phyloP scores from a whole-genome alignment of 2,113 vertebrate species.

The Stigmatopora nigra region DNA sequence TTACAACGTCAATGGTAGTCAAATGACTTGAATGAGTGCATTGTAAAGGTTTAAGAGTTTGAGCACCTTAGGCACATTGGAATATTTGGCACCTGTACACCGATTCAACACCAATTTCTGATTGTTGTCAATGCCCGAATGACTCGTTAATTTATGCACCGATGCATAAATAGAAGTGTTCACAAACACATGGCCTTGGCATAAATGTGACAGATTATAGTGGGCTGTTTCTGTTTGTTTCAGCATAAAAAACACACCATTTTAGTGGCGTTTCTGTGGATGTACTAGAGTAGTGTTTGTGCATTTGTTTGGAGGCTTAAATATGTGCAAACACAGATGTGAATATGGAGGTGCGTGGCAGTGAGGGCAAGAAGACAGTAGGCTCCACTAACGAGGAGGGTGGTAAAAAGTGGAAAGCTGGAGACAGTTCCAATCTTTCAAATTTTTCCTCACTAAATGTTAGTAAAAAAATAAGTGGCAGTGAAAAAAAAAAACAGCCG shows the following conservation, averaged over 20 bases:
- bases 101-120: conserved; percentile 13
- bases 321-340: conserved; percentile 22
- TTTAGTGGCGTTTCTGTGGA: conserved; percentile 12
- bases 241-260: conserved; percentile 25
- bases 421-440: conserved; percentile 42
- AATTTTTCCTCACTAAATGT: conserved; percentile 38
- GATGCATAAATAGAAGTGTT: conserved; percentile 7
- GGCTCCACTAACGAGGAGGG: conserved; percentile 27
- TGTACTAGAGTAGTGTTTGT: conserved; percentile 28
- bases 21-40: neutral
- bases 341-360: conserved; percentile 25
- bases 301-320: conserved; percentile 24
- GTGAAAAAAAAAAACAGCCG: conserved; percentile 47
- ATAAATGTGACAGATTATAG: conserved; percentile 11
- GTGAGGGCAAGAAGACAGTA: conserved; percentile 28
- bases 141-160: conserved; percentile 17
- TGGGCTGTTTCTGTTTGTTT: conserved; percentile 13
- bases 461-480: conserved; percentile 28
- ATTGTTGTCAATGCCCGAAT: conserved; percentile 18
- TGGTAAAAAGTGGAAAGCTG: conserved; percentile 36
- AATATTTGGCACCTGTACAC: conserved; percentile 4
- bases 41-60: neutral
- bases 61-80: neutral
- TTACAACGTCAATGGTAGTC: too few species aligned
- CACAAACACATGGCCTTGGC: neutral